phyloP scores from a whole-genome alignment of 2,888 invertebrate species.

The Dendrolimus pini region DNA sequence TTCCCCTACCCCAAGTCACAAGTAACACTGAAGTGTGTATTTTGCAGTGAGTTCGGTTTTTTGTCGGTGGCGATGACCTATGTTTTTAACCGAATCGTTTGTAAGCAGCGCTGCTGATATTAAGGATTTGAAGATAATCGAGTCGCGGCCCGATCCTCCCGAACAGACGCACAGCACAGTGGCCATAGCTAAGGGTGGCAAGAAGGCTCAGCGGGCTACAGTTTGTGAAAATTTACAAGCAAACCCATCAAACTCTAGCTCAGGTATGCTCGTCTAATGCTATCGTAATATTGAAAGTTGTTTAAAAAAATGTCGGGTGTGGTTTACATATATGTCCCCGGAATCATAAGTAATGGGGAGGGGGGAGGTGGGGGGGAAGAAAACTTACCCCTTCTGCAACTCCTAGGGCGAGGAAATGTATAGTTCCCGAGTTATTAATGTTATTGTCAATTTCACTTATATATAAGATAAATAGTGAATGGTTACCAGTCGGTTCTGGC shows the following conservation, averaged over 20 bases:
- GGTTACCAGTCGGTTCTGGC: too few species aligned
- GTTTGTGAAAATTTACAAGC: conserved; percentile 61
- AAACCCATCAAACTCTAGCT: conserved; percentile 39
- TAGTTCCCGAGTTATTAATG: too few species aligned
- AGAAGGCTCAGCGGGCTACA: conserved; percentile 48
- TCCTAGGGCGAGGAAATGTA: too few species aligned
- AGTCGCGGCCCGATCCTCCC: conserved; percentile 66
- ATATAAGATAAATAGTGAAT: too few species aligned
- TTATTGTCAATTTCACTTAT: too few species aligned
- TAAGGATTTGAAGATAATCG: conserved; percentile 84
- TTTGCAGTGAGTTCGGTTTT: not conserved
- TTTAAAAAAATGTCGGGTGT: too few species aligned
- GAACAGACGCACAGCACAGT: conserved; percentile 59
- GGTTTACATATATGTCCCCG: too few species aligned
- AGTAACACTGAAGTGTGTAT: conserved; percentile 65
- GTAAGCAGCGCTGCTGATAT: conserved; percentile 82
- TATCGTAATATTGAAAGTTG: too few species aligned
- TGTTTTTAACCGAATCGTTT: not conserved
- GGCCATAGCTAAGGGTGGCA: conserved; percentile 43
- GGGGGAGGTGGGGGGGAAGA: too few species aligned
- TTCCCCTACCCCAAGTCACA: conserved; percentile 67
- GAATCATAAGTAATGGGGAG: too few species aligned
- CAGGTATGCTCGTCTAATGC: conserved; percentile 20
- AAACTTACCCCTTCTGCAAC: too few species aligned
- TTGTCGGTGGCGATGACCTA: not conserved